phyloP scores from a whole-genome alignment of 2,888 invertebrate species.

The Morpho achilles region DNA sequence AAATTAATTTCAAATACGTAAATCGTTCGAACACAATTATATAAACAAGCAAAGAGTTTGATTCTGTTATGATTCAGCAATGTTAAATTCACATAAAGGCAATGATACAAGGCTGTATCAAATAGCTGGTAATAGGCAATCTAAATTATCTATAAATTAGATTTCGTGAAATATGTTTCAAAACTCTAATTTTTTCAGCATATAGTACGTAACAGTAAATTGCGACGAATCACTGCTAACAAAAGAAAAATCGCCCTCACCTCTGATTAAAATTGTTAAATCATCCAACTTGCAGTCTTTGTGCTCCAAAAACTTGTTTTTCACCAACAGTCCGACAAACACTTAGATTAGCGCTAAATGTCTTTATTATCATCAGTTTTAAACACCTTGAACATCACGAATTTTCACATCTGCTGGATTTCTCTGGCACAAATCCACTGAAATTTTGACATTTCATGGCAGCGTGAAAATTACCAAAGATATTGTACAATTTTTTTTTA shows the following conservation, averaged over 20 bases:
- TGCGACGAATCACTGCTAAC: slow-evolving; percentile 30
- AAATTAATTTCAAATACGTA: too few species aligned
- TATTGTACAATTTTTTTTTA: slow-evolving; percentile 15
- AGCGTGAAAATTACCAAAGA: slow-evolving; percentile 35
- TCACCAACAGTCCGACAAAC: slow-evolving; percentile 27
- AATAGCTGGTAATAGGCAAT: neutral
- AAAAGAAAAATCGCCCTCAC: slow-evolving; percentile 42
- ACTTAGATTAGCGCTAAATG: slow-evolving; percentile 31
- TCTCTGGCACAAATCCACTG: slow-evolving; percentile 66
- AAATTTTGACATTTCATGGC: slow-evolving; percentile 72
- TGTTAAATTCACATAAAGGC: too few species aligned
- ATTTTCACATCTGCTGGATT: slow-evolving; percentile 52
- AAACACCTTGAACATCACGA: slow-evolving; percentile 44
- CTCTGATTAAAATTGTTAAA: slow-evolving; percentile 57
- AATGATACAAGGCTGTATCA: too few species aligned
- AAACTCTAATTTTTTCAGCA: slow-evolving; percentile 19
- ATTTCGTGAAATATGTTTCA: neutral
- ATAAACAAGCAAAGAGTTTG: too few species aligned
- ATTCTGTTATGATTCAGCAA: too few species aligned
- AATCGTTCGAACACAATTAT: too few species aligned
- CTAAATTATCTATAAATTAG: neutral
- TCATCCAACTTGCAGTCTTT: slow-evolving; percentile 50
- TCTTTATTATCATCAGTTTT: slow-evolving; percentile 45
- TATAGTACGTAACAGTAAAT: slow-evolving; percentile 13
- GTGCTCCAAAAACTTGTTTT: slow-evolving; percentile 26